phyloP scores from a whole-genome alignment of 2,797 vertebrate genomes.

The Myotis pilosus region DNA sequence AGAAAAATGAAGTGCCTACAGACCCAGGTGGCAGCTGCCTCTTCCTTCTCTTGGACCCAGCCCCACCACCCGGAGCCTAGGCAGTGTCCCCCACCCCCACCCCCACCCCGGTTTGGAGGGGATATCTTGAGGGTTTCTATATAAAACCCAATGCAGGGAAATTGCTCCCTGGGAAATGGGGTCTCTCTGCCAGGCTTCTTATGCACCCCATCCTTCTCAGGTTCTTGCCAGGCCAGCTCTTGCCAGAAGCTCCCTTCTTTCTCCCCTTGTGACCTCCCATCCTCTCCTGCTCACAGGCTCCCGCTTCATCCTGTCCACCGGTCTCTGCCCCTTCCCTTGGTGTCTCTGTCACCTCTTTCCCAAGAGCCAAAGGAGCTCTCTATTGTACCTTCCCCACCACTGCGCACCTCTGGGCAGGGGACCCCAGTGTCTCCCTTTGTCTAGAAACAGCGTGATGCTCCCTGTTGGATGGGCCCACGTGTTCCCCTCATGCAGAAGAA shows the following conservation, averaged over 20 bases:
- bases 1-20: not conserved
- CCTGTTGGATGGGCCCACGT: not conserved
- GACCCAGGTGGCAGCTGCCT: not conserved
- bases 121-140: not conserved
- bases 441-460: not conserved
- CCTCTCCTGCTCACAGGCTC: not conserved
- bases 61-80: not conserved
- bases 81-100: rapidly evolving
- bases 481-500: not conserved
- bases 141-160: not conserved
- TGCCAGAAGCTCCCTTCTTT: not conserved
- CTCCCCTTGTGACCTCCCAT: not conserved
- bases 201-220: not conserved
- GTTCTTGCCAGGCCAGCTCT: not conserved
- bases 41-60: not conserved
- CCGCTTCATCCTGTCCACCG: rapidly evolving
- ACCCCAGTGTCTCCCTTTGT: not conserved
- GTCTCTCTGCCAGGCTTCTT: not conserved
- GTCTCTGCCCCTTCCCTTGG: not conserved
- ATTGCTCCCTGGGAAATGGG: not conserved
- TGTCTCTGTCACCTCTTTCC: not conserved
- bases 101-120: not conserved
- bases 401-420: not conserved
- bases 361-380: not conserved
- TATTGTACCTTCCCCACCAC: not conserved